phyloP scores from a whole-genome alignment of 2,888 invertebrate genomes.

The Tachina grossa region DNA sequence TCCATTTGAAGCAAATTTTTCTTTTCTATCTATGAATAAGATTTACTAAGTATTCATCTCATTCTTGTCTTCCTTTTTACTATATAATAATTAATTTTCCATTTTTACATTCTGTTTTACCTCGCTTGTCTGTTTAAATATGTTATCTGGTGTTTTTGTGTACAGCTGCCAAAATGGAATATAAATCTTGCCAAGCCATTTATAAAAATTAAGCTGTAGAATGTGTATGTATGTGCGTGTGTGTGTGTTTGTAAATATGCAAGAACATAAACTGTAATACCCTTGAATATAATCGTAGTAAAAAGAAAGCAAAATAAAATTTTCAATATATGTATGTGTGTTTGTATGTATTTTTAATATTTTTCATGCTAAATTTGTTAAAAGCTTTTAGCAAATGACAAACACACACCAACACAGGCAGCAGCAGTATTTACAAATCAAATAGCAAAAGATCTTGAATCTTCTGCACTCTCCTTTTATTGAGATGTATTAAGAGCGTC shows the following conservation, averaged over 20 bases:
- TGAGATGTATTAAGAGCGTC: not conserved
- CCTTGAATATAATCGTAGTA: slow-evolving; percentile 32
- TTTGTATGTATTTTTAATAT: slow-evolving; percentile 60
- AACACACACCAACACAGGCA: not conserved
- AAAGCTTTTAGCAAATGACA: slow-evolving; percentile 62
- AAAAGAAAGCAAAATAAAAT: slow-evolving; percentile 29
- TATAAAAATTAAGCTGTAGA: slow-evolving; percentile 68
- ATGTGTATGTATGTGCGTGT: not conserved
- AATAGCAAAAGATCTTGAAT: not conserved
- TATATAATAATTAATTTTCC: slow-evolving; percentile 65
- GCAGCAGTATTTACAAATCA: slow-evolving; percentile 13
- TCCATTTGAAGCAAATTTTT: not conserved
- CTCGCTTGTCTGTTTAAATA: slow-evolving; percentile 69
- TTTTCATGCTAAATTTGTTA: slow-evolving; percentile 69
- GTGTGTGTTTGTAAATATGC: slow-evolving; percentile 9
- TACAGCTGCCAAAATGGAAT: slow-evolving; percentile 67
- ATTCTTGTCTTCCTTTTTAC: not conserved
- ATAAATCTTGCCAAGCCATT: slow-evolving; percentile 70
- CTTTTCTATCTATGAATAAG: not conserved
- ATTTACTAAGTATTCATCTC: slow-evolving; percentile 15
- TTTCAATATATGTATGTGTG: slow-evolving; percentile 53
- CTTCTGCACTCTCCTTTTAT: not conserved
- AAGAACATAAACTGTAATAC: slow-evolving; percentile 56
- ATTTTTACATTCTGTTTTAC: slow-evolving; percentile 57
- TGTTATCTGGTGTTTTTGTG: slow-evolving; percentile 68